These are phyloP conservation scores for Urocyon cinereoargenteus DNA, from an alignment of 2,797 vertebrate genomes.

Conservation along the genomic window DNA sequence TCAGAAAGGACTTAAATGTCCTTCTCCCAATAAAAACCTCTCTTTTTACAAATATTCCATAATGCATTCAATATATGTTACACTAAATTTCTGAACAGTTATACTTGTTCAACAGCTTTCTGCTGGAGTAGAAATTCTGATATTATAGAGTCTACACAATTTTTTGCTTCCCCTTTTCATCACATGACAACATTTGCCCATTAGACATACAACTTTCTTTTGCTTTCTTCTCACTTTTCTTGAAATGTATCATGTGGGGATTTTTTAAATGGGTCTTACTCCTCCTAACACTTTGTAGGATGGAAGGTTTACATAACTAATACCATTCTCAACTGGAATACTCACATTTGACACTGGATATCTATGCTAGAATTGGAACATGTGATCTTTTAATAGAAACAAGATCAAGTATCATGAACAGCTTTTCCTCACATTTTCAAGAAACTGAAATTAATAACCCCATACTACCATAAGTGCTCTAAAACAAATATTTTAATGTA, in stretches of 20 bases:
- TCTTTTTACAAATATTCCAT: not conserved
- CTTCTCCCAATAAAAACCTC: not conserved
- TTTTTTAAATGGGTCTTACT: not conserved
- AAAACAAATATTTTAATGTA: constrained; percentile 45
- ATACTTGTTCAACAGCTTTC: not conserved
- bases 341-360: not conserved
- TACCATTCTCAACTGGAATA: not conserved
- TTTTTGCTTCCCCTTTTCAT: not conserved
- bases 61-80: not conserved
- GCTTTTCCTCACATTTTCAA: constrained; percentile 49
- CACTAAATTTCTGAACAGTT: constrained; percentile 23
- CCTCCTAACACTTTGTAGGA: not conserved
- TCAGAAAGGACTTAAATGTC: constrained; percentile 18
- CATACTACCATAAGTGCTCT: not conserved
- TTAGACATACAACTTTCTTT: not conserved
- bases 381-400: constrained; percentile 16
- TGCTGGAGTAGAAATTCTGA: not conserved
- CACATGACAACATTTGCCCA: not conserved
- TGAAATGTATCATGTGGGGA: not conserved
- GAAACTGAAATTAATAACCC: constrained; percentile 5
- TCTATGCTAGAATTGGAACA: not conserved
- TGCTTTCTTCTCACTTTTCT: constrained; percentile 42
- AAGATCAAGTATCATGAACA: constrained; percentile 41
- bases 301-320: not conserved
- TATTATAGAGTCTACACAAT: not conserved